phyloP scores from a whole-genome alignment of 2,888 invertebrate genomes.

The Ennomos quercinarius region DNA sequence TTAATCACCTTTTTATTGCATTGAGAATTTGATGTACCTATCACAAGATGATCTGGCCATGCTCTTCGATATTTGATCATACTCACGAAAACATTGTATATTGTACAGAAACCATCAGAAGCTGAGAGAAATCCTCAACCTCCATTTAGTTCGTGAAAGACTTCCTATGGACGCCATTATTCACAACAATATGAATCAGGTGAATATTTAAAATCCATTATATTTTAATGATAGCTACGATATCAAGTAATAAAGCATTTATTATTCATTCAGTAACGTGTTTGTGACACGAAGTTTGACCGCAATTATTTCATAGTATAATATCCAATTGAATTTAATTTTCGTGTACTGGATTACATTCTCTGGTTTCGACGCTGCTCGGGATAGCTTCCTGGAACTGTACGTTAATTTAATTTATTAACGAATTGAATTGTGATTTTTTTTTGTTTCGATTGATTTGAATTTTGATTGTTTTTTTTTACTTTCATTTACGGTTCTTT shows the following conservation, averaged over 20 bases:
- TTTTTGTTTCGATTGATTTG: too few species aligned
- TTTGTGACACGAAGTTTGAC: constrained; percentile 37
- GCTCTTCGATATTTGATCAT: constrained; percentile 1
- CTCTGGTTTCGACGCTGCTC: constrained; percentile 65
- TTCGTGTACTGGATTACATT: constrained; percentile 58
- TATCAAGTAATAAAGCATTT: constrained; percentile 32
- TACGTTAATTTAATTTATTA: constrained; percentile 63
- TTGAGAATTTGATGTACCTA: too few species aligned
- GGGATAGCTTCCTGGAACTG: constrained; percentile 77
- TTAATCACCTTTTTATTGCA: too few species aligned
- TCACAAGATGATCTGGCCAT: too few species aligned
- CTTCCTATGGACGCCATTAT: constrained; percentile 91
- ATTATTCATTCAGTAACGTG: constrained; percentile 42
- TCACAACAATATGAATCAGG: constrained; percentile 89
- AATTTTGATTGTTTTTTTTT: too few species aligned
- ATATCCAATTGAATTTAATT: constrained; percentile 52
- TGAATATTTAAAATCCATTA: constrained; percentile 57
- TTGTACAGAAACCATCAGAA: constrained; percentile 86
- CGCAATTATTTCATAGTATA: constrained; percentile 41
- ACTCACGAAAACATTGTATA: constrained; percentile 12
- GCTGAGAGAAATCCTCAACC: constrained; percentile 91
- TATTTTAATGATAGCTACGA: constrained; percentile 28
- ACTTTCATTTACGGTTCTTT: constrained; percentile 40
- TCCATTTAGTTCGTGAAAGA: constrained; percentile 92
- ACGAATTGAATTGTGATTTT: constrained; percentile 24